Evolutionary conservation across 23 tunicate species (phyloP).

Genomic region (Halocynthia aurantium): DNA sequence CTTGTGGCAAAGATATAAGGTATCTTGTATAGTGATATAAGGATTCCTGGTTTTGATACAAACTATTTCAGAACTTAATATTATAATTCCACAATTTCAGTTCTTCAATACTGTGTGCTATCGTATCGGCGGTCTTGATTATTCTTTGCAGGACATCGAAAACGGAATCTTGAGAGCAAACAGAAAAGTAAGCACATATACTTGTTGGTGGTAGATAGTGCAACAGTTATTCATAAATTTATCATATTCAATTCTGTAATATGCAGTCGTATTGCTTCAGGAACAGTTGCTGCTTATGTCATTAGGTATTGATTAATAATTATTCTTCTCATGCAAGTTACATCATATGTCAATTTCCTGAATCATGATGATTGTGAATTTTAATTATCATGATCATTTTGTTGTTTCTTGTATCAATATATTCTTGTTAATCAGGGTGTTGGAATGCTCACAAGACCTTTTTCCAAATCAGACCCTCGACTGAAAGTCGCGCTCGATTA

Average conservation of each 20-base stretch:
- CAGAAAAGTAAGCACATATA: conserved; percentile 37
- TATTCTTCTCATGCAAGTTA: too few relatives aligned
- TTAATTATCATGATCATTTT: background rate
- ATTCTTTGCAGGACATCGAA: conserved; percentile 86
- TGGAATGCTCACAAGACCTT: conserved; percentile 64
- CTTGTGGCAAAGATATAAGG: conserved; percentile 51
- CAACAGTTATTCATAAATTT: too few relatives aligned
- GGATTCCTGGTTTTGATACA: background rate
- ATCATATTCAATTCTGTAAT: background rate
- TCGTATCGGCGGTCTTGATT: conserved; percentile 63
- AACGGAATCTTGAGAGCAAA: conserved; percentile 89
- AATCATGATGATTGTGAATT: too few relatives aligned
- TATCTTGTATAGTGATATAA: background rate
- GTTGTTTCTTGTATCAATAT: background rate
- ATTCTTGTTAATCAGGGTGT: conserved; percentile 44
- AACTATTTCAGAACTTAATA: background rate
- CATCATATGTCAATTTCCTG: too few relatives aligned
- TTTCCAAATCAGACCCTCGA: conserved; percentile 65
- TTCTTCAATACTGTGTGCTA: conserved; percentile 67
- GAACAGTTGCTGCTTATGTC: too few relatives aligned
- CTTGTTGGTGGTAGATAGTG: too few relatives aligned
- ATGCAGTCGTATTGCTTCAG: too few relatives aligned
- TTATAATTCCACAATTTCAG: background rate
- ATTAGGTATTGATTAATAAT: too few relatives aligned
- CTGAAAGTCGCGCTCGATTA: conserved; percentile 42